These are phyloP conservation scores for Cryptoblepharus egeriae DNA, from an alignment of 2,797 vertebrate genomes.

Conservation along the genomic window DNA sequence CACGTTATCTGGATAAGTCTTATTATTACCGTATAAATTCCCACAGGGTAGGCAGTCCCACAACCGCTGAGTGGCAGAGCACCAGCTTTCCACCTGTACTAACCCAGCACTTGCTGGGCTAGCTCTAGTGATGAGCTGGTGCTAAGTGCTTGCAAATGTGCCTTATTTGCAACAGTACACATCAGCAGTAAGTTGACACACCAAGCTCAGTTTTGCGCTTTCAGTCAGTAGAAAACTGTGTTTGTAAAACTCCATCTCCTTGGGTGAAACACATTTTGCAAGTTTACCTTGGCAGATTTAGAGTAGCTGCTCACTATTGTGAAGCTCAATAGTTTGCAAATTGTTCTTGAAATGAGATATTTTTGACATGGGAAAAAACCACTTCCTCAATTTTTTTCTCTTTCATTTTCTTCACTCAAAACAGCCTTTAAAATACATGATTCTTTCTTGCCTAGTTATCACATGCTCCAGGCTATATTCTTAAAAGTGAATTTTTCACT, in stretches of 20 bases:
- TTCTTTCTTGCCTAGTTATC: conserved; percentile 21
- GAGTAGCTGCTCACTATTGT: conserved; percentile 24
- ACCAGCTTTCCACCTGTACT: too few relatives aligned
- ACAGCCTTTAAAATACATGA: conserved; percentile 15
- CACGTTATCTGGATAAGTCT: too few relatives aligned
- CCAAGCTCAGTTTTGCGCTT: too few relatives aligned
- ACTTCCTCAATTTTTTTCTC: not conserved
- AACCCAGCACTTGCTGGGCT: too few relatives aligned
- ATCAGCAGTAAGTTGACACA: too few relatives aligned
- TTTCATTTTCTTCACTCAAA: not conserved
- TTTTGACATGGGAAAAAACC: not conserved
- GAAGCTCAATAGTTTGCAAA: not conserved
- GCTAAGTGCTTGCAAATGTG: too few relatives aligned
- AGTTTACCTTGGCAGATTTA: conserved; percentile 44
- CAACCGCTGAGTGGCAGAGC: too few relatives aligned
- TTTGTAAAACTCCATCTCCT: conserved; percentile 17
- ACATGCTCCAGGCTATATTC: not conserved
- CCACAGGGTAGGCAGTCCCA: too few relatives aligned
- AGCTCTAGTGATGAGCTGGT: too few relatives aligned
- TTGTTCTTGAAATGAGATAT: not conserved
- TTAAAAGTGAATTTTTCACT: conserved; percentile 18
- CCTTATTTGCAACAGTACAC: too few relatives aligned
- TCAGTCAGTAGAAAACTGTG: not conserved
- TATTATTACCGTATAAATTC: too few relatives aligned
- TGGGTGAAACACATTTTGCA: conserved; percentile 51